Evolutionary conservation across 2,113 vertebrate species (phyloP).

Genomic region (Ailuropoda melanoleuca): DNA sequence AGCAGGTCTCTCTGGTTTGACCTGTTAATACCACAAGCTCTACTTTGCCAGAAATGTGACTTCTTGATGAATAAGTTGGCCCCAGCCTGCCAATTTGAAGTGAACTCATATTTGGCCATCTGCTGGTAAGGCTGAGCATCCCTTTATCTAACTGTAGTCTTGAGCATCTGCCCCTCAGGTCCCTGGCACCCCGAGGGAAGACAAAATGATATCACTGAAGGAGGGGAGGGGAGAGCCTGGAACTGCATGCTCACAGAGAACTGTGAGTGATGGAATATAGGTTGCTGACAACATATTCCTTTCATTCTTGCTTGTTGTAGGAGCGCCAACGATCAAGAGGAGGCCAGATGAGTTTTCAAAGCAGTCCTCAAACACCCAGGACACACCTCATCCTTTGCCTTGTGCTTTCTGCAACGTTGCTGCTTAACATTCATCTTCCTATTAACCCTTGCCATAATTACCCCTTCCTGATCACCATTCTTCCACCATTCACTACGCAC

Average conservation of each 20-base stretch:
- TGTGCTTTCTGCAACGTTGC: slow-evolving; percentile 67
- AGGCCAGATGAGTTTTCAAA: slow-evolving; percentile 79
- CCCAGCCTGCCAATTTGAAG: background rate
- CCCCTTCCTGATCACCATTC: slow-evolving; percentile 33
- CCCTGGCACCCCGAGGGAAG: background rate
- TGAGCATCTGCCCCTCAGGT: background rate
- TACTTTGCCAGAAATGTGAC: slow-evolving; percentile 37
- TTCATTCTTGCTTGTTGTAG: slow-evolving; percentile 78
- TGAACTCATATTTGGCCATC: background rate
- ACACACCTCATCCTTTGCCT: slow-evolving; percentile 72
- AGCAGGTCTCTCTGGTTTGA: slow-evolving; percentile 5
- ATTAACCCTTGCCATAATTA: slow-evolving; percentile 37
- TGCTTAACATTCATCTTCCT: slow-evolving; percentile 61
- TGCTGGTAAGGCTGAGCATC: background rate
- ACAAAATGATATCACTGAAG: background rate
- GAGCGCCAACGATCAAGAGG: slow-evolving; percentile 70
- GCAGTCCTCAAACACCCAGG: slow-evolving; percentile 72
- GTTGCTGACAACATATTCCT: slow-evolving; percentile 70
- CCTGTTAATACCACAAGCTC: background rate
- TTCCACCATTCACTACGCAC: slow-evolving; percentile 9
- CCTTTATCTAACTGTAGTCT: background rate
- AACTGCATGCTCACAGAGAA: background rate
- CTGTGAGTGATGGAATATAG: background rate
- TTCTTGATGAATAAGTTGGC: background rate
- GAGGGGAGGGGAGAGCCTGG: background rate